Conservation (phyloP, 1,140 invertebrate genomes). For the Druon quercuslanigerum region DNA sequence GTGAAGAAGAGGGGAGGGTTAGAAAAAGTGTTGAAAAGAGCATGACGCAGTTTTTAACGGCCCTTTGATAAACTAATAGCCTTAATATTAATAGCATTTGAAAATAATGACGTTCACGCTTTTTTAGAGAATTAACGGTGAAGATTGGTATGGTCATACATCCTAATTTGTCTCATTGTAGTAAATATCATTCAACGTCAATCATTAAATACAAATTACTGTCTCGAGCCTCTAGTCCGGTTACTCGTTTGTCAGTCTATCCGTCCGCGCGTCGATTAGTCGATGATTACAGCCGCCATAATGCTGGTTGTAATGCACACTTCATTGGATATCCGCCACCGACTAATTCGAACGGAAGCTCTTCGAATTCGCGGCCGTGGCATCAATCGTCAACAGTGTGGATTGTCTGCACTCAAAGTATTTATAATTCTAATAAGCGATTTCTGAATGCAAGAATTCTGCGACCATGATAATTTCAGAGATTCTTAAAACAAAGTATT, state of each 20-base stretch:
- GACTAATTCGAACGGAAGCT: constrained; percentile 47
- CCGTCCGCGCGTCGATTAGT: constrained; percentile 54
- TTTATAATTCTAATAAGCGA: no score
- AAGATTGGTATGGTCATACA: constrained; percentile 21
- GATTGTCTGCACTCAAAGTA: not conserved
- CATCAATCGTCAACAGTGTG: not conserved
- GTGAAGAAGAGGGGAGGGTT: no score
- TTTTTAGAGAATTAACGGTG: constrained; percentile 7
- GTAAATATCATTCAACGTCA: constrained; percentile 48
- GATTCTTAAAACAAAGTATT: no score
- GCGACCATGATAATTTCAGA: no score
- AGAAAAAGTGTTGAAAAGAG: no score
- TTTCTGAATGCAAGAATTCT: no score
- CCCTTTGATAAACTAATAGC: no score
- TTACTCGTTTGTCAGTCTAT: constrained; percentile 43
- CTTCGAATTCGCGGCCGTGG: not conserved
- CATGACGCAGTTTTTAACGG: no score
- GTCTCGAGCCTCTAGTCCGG: constrained; percentile 36
- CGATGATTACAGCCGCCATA: constrained; percentile 47
- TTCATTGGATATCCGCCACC: constrained; percentile 41
- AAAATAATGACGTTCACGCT: not conserved
- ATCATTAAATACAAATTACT: constrained; percentile 58
- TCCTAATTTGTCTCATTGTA: constrained; percentile 21
- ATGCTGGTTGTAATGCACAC: constrained; percentile 47
- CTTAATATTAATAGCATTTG: not conserved